Evolutionary conservation across 2,888 invertebrate species (phyloP), one percentile per base, ranked within the genome.

Genomic region (Yponomeuta cagnagella): DNA sequence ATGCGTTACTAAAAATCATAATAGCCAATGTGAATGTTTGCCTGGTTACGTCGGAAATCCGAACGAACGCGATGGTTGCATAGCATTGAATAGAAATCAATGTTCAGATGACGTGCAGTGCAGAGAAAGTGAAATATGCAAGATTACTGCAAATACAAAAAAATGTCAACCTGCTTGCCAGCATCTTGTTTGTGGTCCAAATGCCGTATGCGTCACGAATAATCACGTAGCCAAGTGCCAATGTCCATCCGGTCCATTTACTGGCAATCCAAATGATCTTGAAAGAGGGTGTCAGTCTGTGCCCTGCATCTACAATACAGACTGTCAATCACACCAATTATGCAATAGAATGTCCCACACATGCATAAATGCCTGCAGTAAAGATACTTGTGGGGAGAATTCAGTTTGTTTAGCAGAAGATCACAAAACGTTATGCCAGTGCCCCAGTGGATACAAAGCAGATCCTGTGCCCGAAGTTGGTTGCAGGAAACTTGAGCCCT

Each of bases 161-260:
- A 93, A 94, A 78, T 98, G 98, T 82, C 89, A 94, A 75, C 93
- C 96, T 1, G 97, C 97, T 65, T 98, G 98, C 81, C 95, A 96
- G 74, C 93, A 93, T 65, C 86, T 96, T 0, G 92, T 93, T 68
- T 98, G 98, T 82, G 98, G 98, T 1, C 96, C 97, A 0, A 95
- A 96, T 75, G 97, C 98, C 9, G 93, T 98, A 30, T 98, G 98
- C 80, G 94, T 97, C 10, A 96, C 97, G 2, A 97, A 97, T 78
- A 98, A 98, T 80, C 98, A 98, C 82, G 95, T 95, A 15, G 96
- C 97, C 0, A 96, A 96, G 83, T 98, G 98, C 80, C 96, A 97
- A 78, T 98, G 98, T 81, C 97, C 97, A 30, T 95, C 96, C 9
- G 98, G 98, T 30, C 94, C 96, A 1, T 98, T 95, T 82, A 95